Evolutionary conservation across 2,888 invertebrate genomes (phyloP), one percentile per base, ranked within the genome.

Genomic region (Cyclophora albipunctata): DNA sequence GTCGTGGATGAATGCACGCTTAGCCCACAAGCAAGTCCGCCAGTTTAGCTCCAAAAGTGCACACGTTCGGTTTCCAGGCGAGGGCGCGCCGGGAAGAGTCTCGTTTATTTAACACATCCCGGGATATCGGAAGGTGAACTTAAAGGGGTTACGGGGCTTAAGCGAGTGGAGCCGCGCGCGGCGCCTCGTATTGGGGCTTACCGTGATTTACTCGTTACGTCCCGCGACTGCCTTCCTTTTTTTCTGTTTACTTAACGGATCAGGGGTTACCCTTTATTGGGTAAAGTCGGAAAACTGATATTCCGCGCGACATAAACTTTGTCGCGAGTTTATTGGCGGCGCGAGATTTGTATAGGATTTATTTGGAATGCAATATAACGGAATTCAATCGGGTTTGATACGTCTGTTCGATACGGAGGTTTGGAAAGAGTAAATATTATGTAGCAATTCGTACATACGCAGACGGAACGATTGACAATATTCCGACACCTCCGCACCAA

Each of bases 161-260:
- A 66, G 70, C 68, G 64, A 58, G 68, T 60, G 65, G 66, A 65
- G 66, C 64, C 71, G 67, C 68, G 70, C 67, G 72, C 66, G 68
- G 70, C 73, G 72, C 71, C 76, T 72, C 79, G 81, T 81, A 82
- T 82, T 76, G 80, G 78, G 71, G 84, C 80, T 85, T 85, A 84
- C 78, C 66, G 80, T 85, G 86, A 85, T 85, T 85, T 85, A 85
- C 83, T 81, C 78, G 78, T 80, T 75, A 77, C 78, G 78, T 75
- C 76, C 78, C 71, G 73, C 69, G 72, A 69, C 65, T 64, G 63
- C 73, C 71, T 75, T 74, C 68, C 74, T 43, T 78, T 84, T 85
- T 86, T 81, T 87, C 81, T 87, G 83, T 88, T 88, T 88, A 88
- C 85, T 84, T 81, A 81, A 78, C 75, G 87, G 84, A 85, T 87